Percentiles rank a stretch among this genome's conserved stretches.
Conservation (phyloP, 2,797 vertebrate genomes). For the Peromyscus attwateri region DNA sequence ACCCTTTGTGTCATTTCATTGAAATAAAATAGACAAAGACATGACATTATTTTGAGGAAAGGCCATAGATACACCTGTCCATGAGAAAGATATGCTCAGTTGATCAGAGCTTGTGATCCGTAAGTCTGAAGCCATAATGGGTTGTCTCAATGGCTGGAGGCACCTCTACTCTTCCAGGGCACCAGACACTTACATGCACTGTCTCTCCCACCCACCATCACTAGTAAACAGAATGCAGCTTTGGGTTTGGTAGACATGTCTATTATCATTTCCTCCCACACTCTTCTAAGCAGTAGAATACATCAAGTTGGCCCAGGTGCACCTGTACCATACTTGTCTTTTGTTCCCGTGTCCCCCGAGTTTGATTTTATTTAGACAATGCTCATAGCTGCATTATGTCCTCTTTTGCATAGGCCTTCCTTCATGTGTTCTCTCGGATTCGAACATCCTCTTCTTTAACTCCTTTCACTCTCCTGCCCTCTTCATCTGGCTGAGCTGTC, state of each 20-base stretch:
- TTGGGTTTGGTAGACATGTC: background rate
- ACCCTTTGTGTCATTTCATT: background rate
- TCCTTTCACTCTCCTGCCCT: background rate
- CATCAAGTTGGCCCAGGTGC: background rate
- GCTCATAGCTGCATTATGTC: background rate
- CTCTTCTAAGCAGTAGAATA: background rate
- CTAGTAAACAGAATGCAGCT: background rate
- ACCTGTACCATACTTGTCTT: background rate
- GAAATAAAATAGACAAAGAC: constrained; percentile 29
- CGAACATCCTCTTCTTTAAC: background rate
- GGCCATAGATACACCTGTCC: background rate
- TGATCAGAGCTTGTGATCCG: background rate
- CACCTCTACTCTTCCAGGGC: background rate
- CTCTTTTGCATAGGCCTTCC: background rate
- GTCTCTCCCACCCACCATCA: background rate
- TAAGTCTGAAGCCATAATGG: background rate
- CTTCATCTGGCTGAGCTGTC: background rate
- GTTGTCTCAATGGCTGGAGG: background rate
- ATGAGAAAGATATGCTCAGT: background rate
- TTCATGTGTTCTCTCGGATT: background rate
- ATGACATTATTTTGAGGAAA: background rate
- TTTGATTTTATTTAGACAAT: background rate
- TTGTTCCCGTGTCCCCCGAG: background rate
- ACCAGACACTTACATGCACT: background rate
- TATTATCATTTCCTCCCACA: background rate